Conservation (phyloP, 2,797 vertebrate genomes). For the Etheostoma nigrum region DNA sequence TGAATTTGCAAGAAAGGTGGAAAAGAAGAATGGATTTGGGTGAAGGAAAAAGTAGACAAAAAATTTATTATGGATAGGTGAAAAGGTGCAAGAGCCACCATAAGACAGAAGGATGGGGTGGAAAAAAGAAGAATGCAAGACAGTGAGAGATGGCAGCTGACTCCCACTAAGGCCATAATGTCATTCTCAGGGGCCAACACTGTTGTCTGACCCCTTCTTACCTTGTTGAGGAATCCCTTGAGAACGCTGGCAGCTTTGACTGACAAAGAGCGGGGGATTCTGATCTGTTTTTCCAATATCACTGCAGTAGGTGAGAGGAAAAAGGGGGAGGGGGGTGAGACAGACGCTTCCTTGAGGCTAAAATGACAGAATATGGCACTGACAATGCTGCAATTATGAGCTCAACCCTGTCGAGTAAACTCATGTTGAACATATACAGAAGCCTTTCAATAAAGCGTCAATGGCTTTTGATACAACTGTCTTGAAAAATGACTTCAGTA, state of each 20-base stretch:
- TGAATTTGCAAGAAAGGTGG: background rate
- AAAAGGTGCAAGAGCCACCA: conserved; percentile 23
- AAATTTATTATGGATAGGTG: background rate
- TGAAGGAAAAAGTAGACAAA: background rate
- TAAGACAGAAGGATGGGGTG: background rate
- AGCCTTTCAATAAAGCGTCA: conserved; percentile 11
- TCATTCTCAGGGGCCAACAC: conserved; percentile 26
- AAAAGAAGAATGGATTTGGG: conserved; percentile 5
- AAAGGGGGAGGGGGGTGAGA: conserved; percentile 16
- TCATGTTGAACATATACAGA: conserved; percentile 4
- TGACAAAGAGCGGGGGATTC: conserved; percentile 97
- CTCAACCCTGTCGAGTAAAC: conserved; percentile 2
- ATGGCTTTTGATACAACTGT: background rate
- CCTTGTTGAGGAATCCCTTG: conserved; percentile 99
- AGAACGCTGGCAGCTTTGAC: conserved; percentile 99
- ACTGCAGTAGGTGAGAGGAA: conserved; percentile 81
- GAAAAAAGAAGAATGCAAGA: background rate
- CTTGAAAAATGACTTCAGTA: conserved; percentile 18
- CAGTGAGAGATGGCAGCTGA: conserved; percentile 5
- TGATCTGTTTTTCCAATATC: conserved; percentile 99
- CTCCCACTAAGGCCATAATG: conserved; percentile 14
- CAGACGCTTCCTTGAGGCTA: conserved; percentile 2
- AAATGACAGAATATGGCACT: conserved; percentile 22
- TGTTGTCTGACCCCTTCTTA: conserved; percentile 67
- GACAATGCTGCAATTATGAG: conserved; percentile 39